Evolutionary conservation across 1,140 invertebrate species (phyloP), one percentile per base, ranked within the genome.

Genomic region (Drosophila bifasciata): DNA sequence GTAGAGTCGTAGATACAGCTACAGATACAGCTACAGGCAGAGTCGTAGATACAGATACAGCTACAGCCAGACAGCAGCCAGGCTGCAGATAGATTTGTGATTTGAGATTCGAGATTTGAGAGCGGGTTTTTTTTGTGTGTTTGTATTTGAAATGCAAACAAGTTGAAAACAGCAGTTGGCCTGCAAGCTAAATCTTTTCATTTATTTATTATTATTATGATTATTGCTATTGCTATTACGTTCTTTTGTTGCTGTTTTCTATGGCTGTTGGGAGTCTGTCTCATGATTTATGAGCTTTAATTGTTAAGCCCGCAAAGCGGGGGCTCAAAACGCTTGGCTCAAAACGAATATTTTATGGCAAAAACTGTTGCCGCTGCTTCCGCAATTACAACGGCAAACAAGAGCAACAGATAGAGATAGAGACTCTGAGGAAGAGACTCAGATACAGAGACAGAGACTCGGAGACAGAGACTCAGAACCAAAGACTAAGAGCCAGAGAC

Each of bases 141-240:
- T 40, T 17, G 52, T 55, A 23, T 32, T 32, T 40, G 28, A 28
- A 69, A 69, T 69, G 66, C 66, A 69, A 69, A 69, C 64, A 67
- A 67, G 64, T 55, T 66, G 49, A 45, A 28, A 53, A 53, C 36
- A 63, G 55, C 44, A 36, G 16, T 41, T 68, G 64, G 64, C 64
- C 63, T 68, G 61, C 63, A 68, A 68, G 62, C 40, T 45, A 69
- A 69, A 68, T 68, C 40, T 48, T 68, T 69, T 45, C 49, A 48
- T 68, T 66, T 66, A 68, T 66, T 68, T n/a, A n/a, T n/a, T n/a
- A n/a, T n/a, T n/a, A n/a, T n/a, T n/a, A n/a, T n/a, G n/a, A 45
- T 67, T 68, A 67, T 68, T 67, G 39, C 19, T 36, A 13, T 36
- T 5, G 13, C 5, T 13, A 13, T 36, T 43, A 25, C 32, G 44